A percentile compares a stretch with the other conserved stretches of the same genome.
phyloP scores from a whole-genome alignment of 2,888 invertebrate genomes.

The Campoletis raptor region DNA sequence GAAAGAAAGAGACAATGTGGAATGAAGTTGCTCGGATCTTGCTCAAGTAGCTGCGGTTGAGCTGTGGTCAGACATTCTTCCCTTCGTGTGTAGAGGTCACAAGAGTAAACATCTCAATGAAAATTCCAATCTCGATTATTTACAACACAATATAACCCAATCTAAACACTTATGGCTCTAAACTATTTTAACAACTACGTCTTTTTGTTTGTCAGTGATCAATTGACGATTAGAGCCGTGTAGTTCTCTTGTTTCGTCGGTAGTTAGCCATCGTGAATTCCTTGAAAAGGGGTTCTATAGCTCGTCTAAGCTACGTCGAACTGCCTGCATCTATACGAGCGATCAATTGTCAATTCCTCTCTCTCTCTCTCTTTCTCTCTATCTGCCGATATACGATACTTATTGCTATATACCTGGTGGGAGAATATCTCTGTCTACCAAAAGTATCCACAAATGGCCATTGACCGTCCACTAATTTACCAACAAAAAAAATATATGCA shows the following conservation, averaged over 20 bases:
- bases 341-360: constrained; percentile 26
- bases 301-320: background rate
- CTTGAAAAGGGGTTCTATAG: constrained; percentile 27
- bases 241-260: constrained; percentile 13
- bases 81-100: background rate
- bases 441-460: background rate
- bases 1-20: background rate
- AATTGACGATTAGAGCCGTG: constrained; percentile 13
- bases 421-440: background rate
- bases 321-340: background rate
- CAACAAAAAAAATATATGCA: background rate
- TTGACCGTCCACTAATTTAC: background rate
- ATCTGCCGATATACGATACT: background rate
- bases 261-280: constrained; percentile 4
- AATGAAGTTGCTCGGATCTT: constrained; percentile 3
- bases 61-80: constrained; percentile 34
- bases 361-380: background rate
- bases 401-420: background rate
- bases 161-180: background rate
- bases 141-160: background rate
- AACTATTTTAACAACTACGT: background rate
- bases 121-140: background rate
- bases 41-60: constrained; percentile 35
- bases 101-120: background rate
- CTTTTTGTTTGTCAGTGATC: constrained; percentile 13